Evolutionary conservation across 2,888 invertebrate species (phyloP), one percentile per base, ranked within the genome.

Genomic region (Sesia bembeciformis): DNA sequence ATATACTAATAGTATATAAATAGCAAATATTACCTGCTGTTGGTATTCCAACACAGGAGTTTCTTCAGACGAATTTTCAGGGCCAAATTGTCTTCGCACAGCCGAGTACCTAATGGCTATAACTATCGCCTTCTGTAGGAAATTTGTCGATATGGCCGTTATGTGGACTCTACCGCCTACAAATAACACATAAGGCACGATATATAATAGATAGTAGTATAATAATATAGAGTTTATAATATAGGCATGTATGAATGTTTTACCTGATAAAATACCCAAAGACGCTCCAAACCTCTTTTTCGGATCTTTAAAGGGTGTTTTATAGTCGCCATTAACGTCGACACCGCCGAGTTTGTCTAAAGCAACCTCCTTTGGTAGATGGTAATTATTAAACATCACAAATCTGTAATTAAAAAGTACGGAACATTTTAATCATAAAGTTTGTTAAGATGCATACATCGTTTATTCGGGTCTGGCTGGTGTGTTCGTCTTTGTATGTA

Each of bases 31-130:
- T 76, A 94, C 94, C 84, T 96, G 97, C 49, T 96, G 92, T 76
- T 97, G 98, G 77, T 98, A 98, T 74, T 98, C 97, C 62, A 98
- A 80, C 1, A 98, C 94, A 0, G 98, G 94, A 59, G 93, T 91
- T 78, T 98, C 98, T 54, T 92, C 91, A 4, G 83, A 74, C 3
- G 86, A 76, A 6, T 91, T 89, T 3, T 93, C 91, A 0, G 96
- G 94, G 0, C 97, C 97, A 76, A 98, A 98, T 87, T 98, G 98
- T 65, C 91, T 92, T 59, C 98, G 90, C 0, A 94, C 94, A 0
- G 94, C 96, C 0, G 97, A 95, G 79, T 98, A 98, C 23, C 98
- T 90, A 38, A 95, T 87, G 0, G 97, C 97, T 59, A 98, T 97
- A 4, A 94, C 91, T 0, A 97, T 81, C 0, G 96, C 96, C 67